These are phyloP conservation scores for Phallusia fumigata DNA, from an alignment of 23 tunicate species.

Conservation along the genomic window DNA sequence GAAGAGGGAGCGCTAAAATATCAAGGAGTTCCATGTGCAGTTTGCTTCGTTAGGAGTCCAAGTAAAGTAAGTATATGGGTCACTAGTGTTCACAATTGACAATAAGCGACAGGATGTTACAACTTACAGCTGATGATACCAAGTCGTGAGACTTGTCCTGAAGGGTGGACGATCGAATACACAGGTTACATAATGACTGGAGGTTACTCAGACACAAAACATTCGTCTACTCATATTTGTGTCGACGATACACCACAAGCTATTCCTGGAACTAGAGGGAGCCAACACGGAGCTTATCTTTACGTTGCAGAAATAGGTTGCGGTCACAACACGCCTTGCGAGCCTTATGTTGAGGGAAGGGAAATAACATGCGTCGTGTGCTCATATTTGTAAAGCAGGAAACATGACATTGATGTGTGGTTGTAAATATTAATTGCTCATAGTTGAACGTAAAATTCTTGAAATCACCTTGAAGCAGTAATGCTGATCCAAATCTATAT, in stretches of 20 bases:
- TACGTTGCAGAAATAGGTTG: conserved; percentile 36
- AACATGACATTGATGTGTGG: no score
- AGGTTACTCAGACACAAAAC: conserved; percentile 21
- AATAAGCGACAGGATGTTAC: no score
- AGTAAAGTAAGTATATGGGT: no score
- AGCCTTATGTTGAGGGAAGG: conserved; percentile 40
- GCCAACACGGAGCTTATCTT: conserved; percentile 27
- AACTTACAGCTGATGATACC: conserved; percentile 42
- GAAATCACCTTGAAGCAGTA: no score
- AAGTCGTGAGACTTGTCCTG: conserved; percentile 40
- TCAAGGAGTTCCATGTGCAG: conserved; percentile 34
- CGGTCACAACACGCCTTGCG: conserved; percentile 19
- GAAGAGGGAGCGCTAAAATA: conserved; percentile 1
- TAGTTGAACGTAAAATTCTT: no score
- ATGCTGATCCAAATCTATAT: no score
- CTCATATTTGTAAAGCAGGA: background rate
- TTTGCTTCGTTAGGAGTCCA: conserved; percentile 8
- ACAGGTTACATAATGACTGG: conserved; percentile 32
- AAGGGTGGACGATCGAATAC: conserved; percentile 26
- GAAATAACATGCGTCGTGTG: conserved; percentile 46
- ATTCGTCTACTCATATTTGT: conserved; percentile 32
- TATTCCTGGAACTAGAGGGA: conserved; percentile 32
- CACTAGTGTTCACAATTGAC: no score
- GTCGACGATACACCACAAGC: conserved; percentile 39
- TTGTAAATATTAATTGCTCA: no score